These are phyloP conservation scores for Potamarius usumacintae DNA, from an alignment of 2,113 vertebrate genomes.

Conservation along the genomic window DNA sequence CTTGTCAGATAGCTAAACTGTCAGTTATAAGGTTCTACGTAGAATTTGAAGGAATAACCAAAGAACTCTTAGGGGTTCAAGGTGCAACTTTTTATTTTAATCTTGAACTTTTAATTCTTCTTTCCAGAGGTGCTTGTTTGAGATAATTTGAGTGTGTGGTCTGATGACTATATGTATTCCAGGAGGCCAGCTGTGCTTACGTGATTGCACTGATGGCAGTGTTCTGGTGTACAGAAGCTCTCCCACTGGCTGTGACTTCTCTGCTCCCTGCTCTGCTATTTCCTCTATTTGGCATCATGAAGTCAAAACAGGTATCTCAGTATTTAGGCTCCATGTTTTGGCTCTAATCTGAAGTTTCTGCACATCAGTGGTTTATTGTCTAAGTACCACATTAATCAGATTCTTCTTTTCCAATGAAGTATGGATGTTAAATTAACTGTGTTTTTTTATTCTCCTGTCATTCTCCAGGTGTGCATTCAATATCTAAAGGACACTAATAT, in stretches of 20 bases:
- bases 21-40: background rate
- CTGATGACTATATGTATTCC: slow-evolving; percentile 46
- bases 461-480: slow-evolving; percentile 87
- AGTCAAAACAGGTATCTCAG: slow-evolving; percentile 81
- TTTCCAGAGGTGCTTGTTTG: background rate
- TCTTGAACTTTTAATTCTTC: background rate
- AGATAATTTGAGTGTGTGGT: slow-evolving; percentile 6
- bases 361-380: background rate
- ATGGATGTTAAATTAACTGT: background rate
- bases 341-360: background rate
- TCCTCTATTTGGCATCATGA: slow-evolving; percentile 87
- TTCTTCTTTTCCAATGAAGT: background rate
- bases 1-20: background rate
- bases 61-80: background rate
- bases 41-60: background rate
- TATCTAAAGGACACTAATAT: slow-evolving; percentile 94
- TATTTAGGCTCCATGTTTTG: background rate
- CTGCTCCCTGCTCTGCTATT: slow-evolving; percentile 89
- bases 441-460: background rate
- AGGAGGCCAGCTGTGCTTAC: slow-evolving; percentile 89
- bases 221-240: slow-evolving; percentile 94
- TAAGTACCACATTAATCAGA: background rate
- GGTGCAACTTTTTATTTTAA: background rate
- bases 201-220: slow-evolving; percentile 90
- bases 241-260: slow-evolving; percentile 87